A percentile compares a stretch with the other conserved stretches of the same genome.
These are phyloP conservation scores for Takifugu rubripes DNA, from an alignment of 2,797 vertebrate genomes.

Conservation along the genomic window DNA sequence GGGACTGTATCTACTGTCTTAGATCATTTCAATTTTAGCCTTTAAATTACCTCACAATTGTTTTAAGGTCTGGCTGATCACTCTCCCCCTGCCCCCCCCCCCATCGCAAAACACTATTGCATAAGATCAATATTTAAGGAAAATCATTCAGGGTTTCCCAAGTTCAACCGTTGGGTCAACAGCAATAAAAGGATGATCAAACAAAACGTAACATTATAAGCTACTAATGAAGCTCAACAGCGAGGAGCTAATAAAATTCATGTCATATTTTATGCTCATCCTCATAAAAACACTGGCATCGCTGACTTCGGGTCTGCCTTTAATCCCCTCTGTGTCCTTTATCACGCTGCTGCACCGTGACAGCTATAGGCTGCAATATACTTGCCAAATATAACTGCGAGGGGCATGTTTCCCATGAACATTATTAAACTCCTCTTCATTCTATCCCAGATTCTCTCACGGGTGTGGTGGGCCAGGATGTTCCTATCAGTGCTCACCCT, in stretches of 20 bases:
- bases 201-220: background rate
- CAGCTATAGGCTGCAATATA: constrained; percentile 52
- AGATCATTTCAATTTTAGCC: too few relatives aligned
- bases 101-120: too few relatives aligned
- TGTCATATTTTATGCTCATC: constrained; percentile 37
- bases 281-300: constrained; percentile 33
- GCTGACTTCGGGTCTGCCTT: constrained; percentile 12
- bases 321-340: constrained; percentile 28
- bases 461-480: constrained; percentile 3
- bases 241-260: constrained; percentile 28
- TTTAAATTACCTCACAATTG: too few relatives aligned
- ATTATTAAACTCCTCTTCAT: constrained; percentile 28
- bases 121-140: too few relatives aligned
- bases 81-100: too few relatives aligned
- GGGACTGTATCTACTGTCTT: too few relatives aligned
- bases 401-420: constrained; percentile 48
- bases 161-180: background rate
- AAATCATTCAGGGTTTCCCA: too few relatives aligned
- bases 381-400: constrained; percentile 29
- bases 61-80: too few relatives aligned
- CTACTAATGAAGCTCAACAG: constrained; percentile 27
- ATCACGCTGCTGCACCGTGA: constrained; percentile 47
- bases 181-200: background rate
- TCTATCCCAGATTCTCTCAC: constrained; percentile 28
- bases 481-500: constrained; percentile 33